phyloP scores from a whole-genome alignment of 1,140 invertebrate genomes.

The Drosophila nikananu region DNA sequence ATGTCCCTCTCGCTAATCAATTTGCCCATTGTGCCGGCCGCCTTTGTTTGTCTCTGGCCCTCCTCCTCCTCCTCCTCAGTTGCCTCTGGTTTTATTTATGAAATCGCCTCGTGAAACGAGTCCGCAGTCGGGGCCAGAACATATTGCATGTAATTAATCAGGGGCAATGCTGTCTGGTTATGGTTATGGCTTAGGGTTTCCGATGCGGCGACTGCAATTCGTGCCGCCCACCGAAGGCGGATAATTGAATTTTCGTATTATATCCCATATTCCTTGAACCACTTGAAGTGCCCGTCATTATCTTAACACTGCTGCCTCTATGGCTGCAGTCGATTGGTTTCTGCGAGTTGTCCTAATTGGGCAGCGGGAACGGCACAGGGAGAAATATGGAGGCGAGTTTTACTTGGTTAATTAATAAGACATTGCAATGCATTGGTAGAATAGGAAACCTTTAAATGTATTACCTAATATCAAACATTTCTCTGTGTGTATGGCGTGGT shows the following conservation, averaged over 20 bases:
- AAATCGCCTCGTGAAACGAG: constrained; percentile 39
- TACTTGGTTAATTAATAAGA: no score
- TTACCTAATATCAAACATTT: background rate
- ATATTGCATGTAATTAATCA: constrained; percentile 81
- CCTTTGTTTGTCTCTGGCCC: constrained; percentile 27
- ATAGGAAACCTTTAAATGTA: background rate
- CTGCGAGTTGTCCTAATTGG: constrained; percentile 42
- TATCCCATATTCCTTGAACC: constrained; percentile 10
- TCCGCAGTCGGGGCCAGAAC: constrained; percentile 34
- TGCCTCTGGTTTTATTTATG: constrained; percentile 64
- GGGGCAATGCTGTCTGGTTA: constrained; percentile 44
- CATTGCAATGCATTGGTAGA: no score
- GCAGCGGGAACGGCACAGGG: background rate
- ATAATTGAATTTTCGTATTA: constrained; percentile 64
- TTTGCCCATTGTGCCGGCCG: constrained; percentile 48
- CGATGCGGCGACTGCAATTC: constrained; percentile 65
- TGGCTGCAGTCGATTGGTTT: constrained; percentile 50
- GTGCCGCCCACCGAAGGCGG: constrained; percentile 43
- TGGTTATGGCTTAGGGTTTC: constrained; percentile 29
- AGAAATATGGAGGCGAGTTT: background rate
- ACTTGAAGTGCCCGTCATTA: constrained; percentile 28
- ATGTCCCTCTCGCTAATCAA: constrained; percentile 58
- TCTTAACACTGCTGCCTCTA: constrained; percentile 6
- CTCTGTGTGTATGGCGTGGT: constrained; percentile 19
- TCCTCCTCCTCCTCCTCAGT: background rate